Evolutionary conservation across 2,113 vertebrate species (phyloP), one percentile per base, ranked within the genome.

Genomic region (Nymphicus hollandicus): DNA sequence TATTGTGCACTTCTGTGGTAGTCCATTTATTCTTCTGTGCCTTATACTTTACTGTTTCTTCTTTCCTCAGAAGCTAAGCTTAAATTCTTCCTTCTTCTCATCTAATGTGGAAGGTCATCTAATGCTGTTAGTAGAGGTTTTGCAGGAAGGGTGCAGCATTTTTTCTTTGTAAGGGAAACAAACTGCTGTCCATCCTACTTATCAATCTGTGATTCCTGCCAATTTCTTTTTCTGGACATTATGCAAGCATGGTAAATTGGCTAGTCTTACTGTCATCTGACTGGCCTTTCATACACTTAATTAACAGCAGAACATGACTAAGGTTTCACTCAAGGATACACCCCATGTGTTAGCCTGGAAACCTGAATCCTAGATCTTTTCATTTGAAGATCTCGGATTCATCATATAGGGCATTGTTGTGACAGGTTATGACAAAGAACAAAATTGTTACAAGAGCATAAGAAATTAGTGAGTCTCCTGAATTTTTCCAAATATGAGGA

Each of bases 221-320:
- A 6, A 31, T 15, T 39, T 4, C 27, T 88, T 81, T 66, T 50
- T 11, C 23, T 13, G 15, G 25, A 33, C 3, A 10, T 63, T 39
- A 11, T 79, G 43, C 3, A 88, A 33, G n/a, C 5, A 1, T 9
- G 6, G 24, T 29, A 70, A 70, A 35, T 46, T 41, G 13, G 16
- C 6, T 61, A 49, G 24, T 23, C 1, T 4, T 22, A 60, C 7
- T 25, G 6, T 64, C 24, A 24, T 27, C 33, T 0, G 0, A 43
- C 16, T 10, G 19, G 5, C 4, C 86, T 56, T 86, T 88, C 24
- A 28, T 10, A 20, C 28, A 60, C 47, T 55, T 47, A 87, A 13
- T 91, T 82, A 70, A 20, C 31, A 27, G 23, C 7, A 53, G 44
- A 50, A 53, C 5, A 7, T 19, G 17, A 4, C 20, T 24, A 55